Evolutionary conservation across 1,140 invertebrate genomes (phyloP).

Genomic region (Lordiphosa collinella): DNA sequence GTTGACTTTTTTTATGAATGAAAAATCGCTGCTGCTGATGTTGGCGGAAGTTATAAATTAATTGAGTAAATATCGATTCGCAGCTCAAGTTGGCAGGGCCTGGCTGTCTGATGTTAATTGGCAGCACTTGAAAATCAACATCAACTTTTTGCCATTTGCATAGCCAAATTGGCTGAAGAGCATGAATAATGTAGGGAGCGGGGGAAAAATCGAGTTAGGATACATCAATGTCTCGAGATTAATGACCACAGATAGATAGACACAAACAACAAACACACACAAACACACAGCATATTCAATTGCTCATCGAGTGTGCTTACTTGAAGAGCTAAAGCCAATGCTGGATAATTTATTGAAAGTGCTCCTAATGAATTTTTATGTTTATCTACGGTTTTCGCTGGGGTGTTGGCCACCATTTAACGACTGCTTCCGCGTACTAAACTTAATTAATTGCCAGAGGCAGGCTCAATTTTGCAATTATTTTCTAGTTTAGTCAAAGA

Average conservation of each 20-base stretch:
- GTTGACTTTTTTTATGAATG: slow-evolving; percentile 55
- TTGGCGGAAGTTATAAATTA: slow-evolving; percentile 74
- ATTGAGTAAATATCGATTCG: slow-evolving; percentile 76
- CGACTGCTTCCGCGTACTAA: slow-evolving; percentile 58
- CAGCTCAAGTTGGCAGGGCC: slow-evolving; percentile 25
- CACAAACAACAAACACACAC: too few species aligned
- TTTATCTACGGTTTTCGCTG: slow-evolving; percentile 2
- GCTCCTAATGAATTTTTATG: slow-evolving; percentile 61
- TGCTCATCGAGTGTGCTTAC: slow-evolving; percentile 51
- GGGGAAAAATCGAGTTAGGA: slow-evolving; percentile 22
- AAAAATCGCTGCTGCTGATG: slow-evolving; percentile 51
- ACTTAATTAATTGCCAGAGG: slow-evolving; percentile 66
- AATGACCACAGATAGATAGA: slow-evolving; percentile 57
- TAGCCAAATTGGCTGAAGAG: slow-evolving; percentile 57
- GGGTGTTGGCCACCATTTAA: slow-evolving; percentile 38
- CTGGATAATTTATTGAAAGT: slow-evolving; percentile 71
- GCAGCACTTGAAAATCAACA: slow-evolving; percentile 57
- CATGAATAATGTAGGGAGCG: neutral
- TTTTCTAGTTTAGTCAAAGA: slow-evolving; percentile 28
- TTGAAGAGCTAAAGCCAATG: slow-evolving; percentile 36
- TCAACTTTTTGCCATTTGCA: slow-evolving; percentile 57
- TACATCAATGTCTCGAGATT: slow-evolving; percentile 44
- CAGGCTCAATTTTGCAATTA: slow-evolving; percentile 55
- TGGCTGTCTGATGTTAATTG: slow-evolving; percentile 57
- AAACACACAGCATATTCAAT: slow-evolving; percentile 52